A percentile compares a stretch with the other conserved stretches of the same genome.
Evolutionary conservation across 1,140 invertebrate species (phyloP).

Genomic region (Myzus persicae): DNA sequence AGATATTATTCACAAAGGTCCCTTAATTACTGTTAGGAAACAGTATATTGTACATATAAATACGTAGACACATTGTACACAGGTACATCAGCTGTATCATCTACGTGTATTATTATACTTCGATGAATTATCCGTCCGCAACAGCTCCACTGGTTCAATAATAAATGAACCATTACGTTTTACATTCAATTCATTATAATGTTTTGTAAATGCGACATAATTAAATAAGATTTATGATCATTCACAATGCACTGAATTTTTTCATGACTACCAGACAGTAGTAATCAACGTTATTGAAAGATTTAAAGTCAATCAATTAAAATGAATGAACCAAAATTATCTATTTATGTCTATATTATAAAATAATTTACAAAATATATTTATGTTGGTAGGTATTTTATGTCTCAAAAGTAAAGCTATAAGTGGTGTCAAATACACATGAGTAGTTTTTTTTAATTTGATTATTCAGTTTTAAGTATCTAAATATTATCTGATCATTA

Average conservation of each 20-base stretch:
- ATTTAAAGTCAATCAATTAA: neutral
- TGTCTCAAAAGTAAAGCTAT: neutral
- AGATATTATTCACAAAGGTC: neutral
- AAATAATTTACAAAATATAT: neutral
- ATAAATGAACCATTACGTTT: neutral
- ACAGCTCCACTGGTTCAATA: neutral
- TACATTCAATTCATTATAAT: neutral
- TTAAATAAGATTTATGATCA: too few species aligned
- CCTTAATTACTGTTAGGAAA: neutral
- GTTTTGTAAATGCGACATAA: neutral
- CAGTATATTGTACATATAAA: too few species aligned
- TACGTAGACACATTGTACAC: neutral
- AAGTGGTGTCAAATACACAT: too few species aligned
- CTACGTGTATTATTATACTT: neutral
- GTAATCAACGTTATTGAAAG: neutral
- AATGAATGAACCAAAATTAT: neutral
- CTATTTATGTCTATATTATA: neutral
- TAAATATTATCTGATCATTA: neutral
- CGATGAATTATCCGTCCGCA: neutral
- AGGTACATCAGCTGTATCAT: neutral
- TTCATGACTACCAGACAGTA: too few species aligned
- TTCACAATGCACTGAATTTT: too few species aligned
- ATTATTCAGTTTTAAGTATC: neutral
- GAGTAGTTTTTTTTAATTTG: neutral
- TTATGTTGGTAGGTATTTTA: neutral